Evolutionary conservation across 2,113 vertebrate species (phyloP).

Genomic region (Aspiorhynchus laticeps): DNA sequence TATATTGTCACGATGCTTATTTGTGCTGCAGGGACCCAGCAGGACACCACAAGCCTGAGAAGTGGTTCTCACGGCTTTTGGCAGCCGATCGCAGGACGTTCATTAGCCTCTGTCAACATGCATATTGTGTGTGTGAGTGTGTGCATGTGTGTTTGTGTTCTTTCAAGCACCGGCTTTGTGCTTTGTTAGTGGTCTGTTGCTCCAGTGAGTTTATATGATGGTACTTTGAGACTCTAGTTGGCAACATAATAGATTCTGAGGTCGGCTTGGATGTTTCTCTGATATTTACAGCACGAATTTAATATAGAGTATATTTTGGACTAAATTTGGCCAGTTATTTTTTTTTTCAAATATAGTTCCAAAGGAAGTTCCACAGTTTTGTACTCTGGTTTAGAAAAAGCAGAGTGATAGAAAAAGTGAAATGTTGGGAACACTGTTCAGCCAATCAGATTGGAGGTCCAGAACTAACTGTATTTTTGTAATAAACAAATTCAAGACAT

Average conservation of each 20-base stretch:
- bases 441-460: not conserved
- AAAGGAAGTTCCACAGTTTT: not conserved
- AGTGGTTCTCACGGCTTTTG: constrained; percentile 85
- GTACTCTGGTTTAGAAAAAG: not conserved
- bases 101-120: constrained; percentile 84
- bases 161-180: constrained; percentile 85
- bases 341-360: not conserved
- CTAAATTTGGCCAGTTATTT: not conserved
- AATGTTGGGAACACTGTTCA: not conserved
- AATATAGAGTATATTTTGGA: not conserved
- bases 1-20: constrained; percentile 78
- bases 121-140: constrained; percentile 54
- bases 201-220: not conserved
- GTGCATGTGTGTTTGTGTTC: constrained; percentile 61
- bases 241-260: not conserved
- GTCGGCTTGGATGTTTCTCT: not conserved
- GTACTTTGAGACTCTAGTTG: not conserved
- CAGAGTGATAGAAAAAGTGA: not conserved
- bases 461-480: not conserved
- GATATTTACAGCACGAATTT: not conserved
- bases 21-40: constrained; percentile 74
- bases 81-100: constrained; percentile 78
- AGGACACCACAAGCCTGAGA: constrained; percentile 75
- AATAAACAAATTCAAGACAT: not conserved
- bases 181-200: constrained; percentile 74